Evolutionary conservation across 2,888 invertebrate species (phyloP).

Genomic region (Gonocerus acuteangulatus): DNA sequence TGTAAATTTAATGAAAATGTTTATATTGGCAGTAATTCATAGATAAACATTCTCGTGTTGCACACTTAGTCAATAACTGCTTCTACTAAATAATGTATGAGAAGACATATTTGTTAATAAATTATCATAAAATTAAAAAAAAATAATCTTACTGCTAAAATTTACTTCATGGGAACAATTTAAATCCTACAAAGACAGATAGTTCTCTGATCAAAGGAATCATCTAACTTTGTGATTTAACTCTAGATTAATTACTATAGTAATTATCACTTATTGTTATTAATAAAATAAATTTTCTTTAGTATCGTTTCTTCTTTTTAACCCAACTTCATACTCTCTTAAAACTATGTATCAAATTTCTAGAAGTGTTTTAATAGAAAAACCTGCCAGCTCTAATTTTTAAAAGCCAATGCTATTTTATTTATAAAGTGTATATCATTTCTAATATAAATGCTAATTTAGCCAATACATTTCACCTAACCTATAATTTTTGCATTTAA

Average conservation of each 20-base stretch:
- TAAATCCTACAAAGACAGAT: conserved; percentile 5
- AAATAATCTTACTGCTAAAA: background rate
- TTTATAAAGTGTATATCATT: conserved; percentile 22
- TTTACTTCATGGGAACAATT: too few species aligned
- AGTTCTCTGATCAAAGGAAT: conserved; percentile 7
- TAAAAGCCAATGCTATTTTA: conserved; percentile 29
- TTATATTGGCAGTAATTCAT: conserved; percentile 3
- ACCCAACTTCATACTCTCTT: conserved; percentile 21
- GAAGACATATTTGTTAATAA: too few species aligned
- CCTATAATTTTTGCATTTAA: conserved; percentile 32
- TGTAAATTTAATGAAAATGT: background rate
- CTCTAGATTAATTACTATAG: conserved; percentile 8
- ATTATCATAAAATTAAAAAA: background rate
- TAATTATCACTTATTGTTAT: conserved; percentile 18
- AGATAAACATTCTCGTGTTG: background rate
- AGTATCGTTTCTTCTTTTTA: conserved; percentile 20
- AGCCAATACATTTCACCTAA: conserved; percentile 31
- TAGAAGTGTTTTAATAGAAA: conserved; percentile 21
- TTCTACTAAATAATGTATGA: background rate
- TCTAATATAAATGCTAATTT: conserved; percentile 32
- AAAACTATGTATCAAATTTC: conserved; percentile 22
- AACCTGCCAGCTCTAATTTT: conserved; percentile 30
- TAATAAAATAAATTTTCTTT: conserved; percentile 21
- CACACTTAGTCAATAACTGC: conserved; percentile 4
- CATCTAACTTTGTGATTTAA: too few species aligned